Conservation (phyloP, 1,140 invertebrate species). For the Eriosoma lanigerum region DNA sequence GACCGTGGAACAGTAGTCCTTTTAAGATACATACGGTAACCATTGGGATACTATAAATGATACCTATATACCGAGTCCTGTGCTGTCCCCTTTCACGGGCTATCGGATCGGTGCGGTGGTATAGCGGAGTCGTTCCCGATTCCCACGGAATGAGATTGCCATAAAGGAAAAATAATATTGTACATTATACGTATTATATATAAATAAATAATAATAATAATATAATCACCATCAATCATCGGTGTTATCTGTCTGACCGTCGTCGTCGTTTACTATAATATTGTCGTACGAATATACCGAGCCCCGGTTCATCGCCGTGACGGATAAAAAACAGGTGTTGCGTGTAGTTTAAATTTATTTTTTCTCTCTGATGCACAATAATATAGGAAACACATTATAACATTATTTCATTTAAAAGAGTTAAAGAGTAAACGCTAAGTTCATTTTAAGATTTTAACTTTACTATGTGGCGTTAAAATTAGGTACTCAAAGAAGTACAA, state of each 20-base stretch:
- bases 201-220: constrained; percentile 12
- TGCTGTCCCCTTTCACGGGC: background rate
- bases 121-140: no score
- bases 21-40: no score
- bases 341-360: no score
- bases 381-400: no score
- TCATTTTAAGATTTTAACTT: no score
- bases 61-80: background rate
- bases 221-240: constrained; percentile 28
- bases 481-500: no score
- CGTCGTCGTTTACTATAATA: background rate
- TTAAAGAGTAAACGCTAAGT: no score
- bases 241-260: background rate
- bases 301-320: background rate
- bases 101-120: background rate
- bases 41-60: background rate
- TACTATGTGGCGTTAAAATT: no score
- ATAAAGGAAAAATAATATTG: constrained; percentile 20
- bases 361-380: no score
- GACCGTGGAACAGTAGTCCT: no score
- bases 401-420: no score
- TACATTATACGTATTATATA: background rate
- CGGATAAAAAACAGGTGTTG: constrained; percentile 11
- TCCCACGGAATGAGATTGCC: constrained; percentile 1
- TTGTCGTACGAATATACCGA: background rate